These are phyloP conservation scores for Acropternis orthonyx DNA, from an alignment of 2,797 vertebrate species.

Conservation along the genomic window DNA sequence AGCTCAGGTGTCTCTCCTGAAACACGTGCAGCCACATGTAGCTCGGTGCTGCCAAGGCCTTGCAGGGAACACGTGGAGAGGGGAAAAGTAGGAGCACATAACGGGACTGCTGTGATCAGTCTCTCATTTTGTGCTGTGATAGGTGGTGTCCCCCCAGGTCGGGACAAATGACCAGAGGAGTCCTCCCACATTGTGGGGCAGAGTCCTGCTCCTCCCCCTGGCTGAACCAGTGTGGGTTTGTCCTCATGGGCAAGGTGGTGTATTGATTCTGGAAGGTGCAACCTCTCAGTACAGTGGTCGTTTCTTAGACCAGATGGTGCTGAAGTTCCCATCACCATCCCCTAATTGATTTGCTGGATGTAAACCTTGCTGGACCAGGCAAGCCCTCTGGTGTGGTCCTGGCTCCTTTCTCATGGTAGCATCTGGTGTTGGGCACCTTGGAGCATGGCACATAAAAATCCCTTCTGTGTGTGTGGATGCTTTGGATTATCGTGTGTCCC, in stretches of 20 bases:
- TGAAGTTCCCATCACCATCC: background rate
- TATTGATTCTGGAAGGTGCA: background rate
- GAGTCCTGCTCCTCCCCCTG: background rate
- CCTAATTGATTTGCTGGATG: background rate
- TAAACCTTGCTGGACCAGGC: background rate
- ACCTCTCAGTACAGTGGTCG: background rate
- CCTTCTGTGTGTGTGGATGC: background rate
- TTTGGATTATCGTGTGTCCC: background rate
- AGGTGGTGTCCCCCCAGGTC: background rate
- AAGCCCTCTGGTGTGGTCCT: background rate
- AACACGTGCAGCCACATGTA: rapidly evolving
- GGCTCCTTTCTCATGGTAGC: background rate
- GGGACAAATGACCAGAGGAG: background rate
- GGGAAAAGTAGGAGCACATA: background rate
- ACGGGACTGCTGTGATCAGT: background rate
- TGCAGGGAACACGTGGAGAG: rapidly evolving
- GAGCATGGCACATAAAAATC: background rate
- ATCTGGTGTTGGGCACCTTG: background rate
- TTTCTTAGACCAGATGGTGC: background rate
- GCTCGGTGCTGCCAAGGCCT: background rate
- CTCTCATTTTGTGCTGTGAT: rapidly evolving
- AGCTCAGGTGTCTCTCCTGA: background rate
- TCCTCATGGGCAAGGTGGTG: background rate
- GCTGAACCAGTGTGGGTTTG: background rate
- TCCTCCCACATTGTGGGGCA: rapidly evolving